phyloP scores from a whole-genome alignment of 2,888 invertebrate genomes.

The Pseudeuparius sepicola region DNA sequence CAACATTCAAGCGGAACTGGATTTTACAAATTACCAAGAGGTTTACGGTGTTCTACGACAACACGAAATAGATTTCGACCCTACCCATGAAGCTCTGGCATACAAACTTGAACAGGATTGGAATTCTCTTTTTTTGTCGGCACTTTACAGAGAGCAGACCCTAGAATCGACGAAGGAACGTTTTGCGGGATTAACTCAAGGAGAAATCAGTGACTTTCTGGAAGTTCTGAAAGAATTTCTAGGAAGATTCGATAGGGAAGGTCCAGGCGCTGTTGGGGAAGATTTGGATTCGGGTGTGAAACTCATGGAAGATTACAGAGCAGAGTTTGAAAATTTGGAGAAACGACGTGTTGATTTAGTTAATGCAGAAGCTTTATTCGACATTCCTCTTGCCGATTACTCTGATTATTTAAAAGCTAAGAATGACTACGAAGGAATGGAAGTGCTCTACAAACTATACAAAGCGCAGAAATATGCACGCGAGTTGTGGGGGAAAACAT shows the following conservation, averaged over 20 bases:
- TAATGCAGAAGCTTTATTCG: slow-evolving; percentile 77
- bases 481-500: slow-evolving; percentile 52
- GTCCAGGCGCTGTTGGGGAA: slow-evolving; percentile 70
- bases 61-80: slow-evolving; percentile 52
- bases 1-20: slow-evolving; percentile 69
- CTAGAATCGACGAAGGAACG: slow-evolving; percentile 75
- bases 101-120: slow-evolving; percentile 56
- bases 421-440: slow-evolving; percentile 56
- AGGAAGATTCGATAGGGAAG: slow-evolving; percentile 60
- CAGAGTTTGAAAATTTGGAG: slow-evolving; percentile 59
- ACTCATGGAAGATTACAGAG: slow-evolving; percentile 60
- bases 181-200: slow-evolving; percentile 71
- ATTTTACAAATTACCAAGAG: slow-evolving; percentile 65
- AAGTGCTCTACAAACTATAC: slow-evolving; percentile 66
- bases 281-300: slow-evolving; percentile 64
- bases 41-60: slow-evolving; percentile 63
- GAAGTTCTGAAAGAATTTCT: slow-evolving; percentile 56
- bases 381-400: slow-evolving; percentile 77
- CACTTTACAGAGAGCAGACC: slow-evolving; percentile 57
- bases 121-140: slow-evolving; percentile 57
- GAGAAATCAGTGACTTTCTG: slow-evolving; percentile 62
- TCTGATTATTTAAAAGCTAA: slow-evolving; percentile 58
- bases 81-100: slow-evolving; percentile 47
- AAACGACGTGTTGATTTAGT: slow-evolving; percentile 50
- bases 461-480: slow-evolving; percentile 66